Conservation (phyloP, 2,888 invertebrate genomes). For the Thecocarcelia acutangulata region DNA sequence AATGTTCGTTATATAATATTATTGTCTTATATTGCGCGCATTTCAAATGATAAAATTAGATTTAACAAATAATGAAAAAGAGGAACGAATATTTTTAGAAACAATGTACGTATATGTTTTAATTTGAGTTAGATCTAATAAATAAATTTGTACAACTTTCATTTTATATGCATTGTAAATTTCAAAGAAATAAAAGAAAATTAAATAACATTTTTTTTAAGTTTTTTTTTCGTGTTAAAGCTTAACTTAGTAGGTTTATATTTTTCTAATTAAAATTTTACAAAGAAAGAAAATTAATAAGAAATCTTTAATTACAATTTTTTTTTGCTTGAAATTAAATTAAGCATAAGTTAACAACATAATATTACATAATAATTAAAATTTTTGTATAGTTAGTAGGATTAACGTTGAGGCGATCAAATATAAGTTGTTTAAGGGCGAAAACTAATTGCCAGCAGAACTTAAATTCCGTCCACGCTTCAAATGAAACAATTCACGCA, state of each 20-base stretch:
- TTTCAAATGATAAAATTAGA: constrained; percentile 7
- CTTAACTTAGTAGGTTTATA: constrained; percentile 44
- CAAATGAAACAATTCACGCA: constrained; percentile 82
- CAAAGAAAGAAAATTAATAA: constrained; percentile 12
- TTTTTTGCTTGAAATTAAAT: constrained; percentile 32
- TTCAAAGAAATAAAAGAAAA: constrained; percentile 7
- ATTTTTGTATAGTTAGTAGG: neutral
- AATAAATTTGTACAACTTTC: constrained; percentile 35
- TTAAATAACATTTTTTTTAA: neutral
- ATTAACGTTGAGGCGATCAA: constrained; percentile 39
- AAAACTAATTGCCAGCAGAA: constrained; percentile 35
- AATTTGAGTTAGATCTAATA: neutral
- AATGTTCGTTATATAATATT: constrained; percentile 21
- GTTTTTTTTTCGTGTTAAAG: constrained; percentile 39
- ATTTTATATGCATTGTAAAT: neutral
- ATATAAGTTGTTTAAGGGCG: neutral
- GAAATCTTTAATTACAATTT: constrained; percentile 5
- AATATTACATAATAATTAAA: constrained; percentile 24
- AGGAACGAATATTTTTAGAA: constrained; percentile 23
- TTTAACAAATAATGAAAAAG: constrained; percentile 5
- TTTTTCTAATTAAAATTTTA: constrained; percentile 9
- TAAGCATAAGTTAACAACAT: constrained; percentile 62
- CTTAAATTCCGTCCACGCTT: constrained; percentile 76
- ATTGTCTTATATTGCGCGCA: constrained; percentile 56
- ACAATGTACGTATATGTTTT: constrained; percentile 1